phyloP scores from a whole-genome alignment of 1,140 invertebrate species.

The Glomeris maerens region DNA sequence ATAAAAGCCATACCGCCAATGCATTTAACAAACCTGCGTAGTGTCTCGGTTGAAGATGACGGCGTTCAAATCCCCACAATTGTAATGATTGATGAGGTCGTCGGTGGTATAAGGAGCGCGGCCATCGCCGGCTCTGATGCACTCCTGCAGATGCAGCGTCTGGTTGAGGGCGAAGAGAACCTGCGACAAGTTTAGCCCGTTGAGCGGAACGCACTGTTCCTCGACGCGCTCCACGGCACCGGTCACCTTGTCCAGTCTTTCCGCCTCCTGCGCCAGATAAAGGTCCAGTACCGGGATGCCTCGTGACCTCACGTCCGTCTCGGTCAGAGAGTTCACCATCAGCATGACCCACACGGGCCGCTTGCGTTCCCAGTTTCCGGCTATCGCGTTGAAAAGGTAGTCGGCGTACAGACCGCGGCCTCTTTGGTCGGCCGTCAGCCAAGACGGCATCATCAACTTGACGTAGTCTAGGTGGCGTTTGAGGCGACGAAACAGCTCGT shows the following conservation, averaged over 20 bases:
- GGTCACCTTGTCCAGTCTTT: conserved; percentile 33
- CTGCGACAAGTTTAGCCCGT: conserved; percentile 39
- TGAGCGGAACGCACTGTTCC: conserved; percentile 42
- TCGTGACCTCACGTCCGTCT: conserved; percentile 36
- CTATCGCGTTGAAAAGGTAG: conserved; percentile 38
- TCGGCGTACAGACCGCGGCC: conserved; percentile 37
- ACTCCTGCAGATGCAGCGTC: conserved; percentile 38
- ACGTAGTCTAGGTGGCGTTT: conserved; percentile 39
- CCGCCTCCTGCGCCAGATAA: conserved; percentile 39
- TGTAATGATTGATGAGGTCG: conserved; percentile 40
- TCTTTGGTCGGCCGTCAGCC: conserved; percentile 37
- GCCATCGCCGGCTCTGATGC: conserved; percentile 24
- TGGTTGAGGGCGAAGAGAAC: conserved; percentile 42
- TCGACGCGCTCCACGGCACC: conserved; percentile 41
- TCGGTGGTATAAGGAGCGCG: conserved; percentile 31
- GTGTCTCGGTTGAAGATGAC: conserved; percentile 38
- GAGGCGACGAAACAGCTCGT: conserved; percentile 33
- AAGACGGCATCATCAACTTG: conserved; percentile 33
- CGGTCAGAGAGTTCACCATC: conserved; percentile 40
- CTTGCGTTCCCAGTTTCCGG: conserved; percentile 40
- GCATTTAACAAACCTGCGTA: conserved; percentile 27
- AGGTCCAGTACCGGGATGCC: conserved; percentile 41
- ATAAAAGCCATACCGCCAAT: no score
- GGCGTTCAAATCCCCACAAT: conserved; percentile 39
- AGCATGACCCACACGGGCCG: conserved; percentile 42